Conservation (phyloP, 1,140 invertebrate species). For the Adelges cooleyi region DNA sequence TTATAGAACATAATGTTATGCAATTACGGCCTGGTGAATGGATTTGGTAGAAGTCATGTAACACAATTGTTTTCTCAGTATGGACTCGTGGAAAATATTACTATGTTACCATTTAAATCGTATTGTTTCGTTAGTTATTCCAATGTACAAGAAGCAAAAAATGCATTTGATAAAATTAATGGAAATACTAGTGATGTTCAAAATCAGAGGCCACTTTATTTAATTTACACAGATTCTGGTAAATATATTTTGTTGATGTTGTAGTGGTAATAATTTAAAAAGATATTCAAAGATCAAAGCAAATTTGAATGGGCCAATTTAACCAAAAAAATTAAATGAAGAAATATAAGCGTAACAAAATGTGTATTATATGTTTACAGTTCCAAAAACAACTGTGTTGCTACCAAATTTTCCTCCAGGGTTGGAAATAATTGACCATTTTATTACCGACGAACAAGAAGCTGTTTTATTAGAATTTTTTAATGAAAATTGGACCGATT, state of each 20-base stretch:
- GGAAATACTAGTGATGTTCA: too few species aligned
- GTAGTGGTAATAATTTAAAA: background rate
- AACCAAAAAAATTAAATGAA: too few species aligned
- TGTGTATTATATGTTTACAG: too few species aligned
- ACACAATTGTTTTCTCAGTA: constrained; percentile 42
- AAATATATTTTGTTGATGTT: constrained; percentile 16
- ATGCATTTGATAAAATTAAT: constrained; percentile 45
- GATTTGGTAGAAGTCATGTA: constrained; percentile 51
- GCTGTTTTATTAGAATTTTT: constrained; percentile 48
- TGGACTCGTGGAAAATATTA: constrained; percentile 45
- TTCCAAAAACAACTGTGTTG: constrained; percentile 37
- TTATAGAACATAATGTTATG: constrained; percentile 50
- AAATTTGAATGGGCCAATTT: too few species aligned
- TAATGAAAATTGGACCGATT: background rate
- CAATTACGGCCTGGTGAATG: constrained; percentile 64
- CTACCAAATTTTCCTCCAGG: constrained; percentile 49
- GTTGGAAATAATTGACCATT: constrained; percentile 58
- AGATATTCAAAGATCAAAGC: too few species aligned
- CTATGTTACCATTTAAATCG: constrained; percentile 59
- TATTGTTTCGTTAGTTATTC: constrained; percentile 58
- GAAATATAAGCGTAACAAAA: too few species aligned
- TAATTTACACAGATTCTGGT: constrained; percentile 50
- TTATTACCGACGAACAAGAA: constrained; percentile 64
- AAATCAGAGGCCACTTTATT: constrained; percentile 48
- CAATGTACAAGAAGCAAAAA: constrained; percentile 40